These are phyloP conservation scores for Tenrec ecaudatus DNA, from an alignment of 2,113 vertebrate genomes.

Conservation along the genomic window DNA sequence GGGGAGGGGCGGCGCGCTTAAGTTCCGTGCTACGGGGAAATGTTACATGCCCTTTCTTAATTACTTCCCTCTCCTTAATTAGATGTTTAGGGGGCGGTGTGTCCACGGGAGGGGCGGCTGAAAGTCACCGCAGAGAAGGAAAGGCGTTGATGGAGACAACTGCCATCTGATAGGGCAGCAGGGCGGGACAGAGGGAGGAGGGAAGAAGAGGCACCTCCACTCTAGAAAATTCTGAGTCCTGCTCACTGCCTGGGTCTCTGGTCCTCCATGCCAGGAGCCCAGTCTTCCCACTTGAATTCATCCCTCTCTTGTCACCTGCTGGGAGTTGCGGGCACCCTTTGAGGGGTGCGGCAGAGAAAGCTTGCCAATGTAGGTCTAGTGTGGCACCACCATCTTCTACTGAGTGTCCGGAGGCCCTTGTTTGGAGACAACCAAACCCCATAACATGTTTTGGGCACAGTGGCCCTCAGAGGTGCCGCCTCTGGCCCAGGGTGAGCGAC, in stretches of 20 bases:
- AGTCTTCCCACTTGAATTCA: neutral
- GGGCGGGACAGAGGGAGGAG: neutral
- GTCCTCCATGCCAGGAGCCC: neutral
- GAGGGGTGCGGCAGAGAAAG: neutral
- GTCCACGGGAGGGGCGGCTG: constrained; percentile 9
- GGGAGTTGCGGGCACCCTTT: neutral
- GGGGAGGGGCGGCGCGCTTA: constrained; percentile 61
- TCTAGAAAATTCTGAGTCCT: neutral
- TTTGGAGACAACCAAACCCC: neutral
- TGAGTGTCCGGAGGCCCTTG: neutral
- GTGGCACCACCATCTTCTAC: neutral
- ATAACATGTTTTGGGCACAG: accelerated
- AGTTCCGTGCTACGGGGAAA: constrained; percentile 29
- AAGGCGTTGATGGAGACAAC: constrained; percentile 38
- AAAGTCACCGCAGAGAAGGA: constrained; percentile 65
- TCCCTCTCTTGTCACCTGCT: neutral
- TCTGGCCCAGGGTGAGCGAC: neutral
- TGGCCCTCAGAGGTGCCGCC: neutral
- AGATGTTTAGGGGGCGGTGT: constrained; percentile 64
- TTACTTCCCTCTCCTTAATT: constrained; percentile 79
- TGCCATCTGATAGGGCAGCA: constrained; percentile 39
- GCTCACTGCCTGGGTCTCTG: neutral
- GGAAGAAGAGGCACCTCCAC: neutral
- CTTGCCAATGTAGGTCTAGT: neutral
- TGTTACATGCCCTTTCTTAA: constrained; percentile 77